A percentile compares a stretch with the other conserved stretches of the same genome.
phyloP scores from a whole-genome alignment of 2,888 invertebrate species.

The Pycnomerus fuliginosus region DNA sequence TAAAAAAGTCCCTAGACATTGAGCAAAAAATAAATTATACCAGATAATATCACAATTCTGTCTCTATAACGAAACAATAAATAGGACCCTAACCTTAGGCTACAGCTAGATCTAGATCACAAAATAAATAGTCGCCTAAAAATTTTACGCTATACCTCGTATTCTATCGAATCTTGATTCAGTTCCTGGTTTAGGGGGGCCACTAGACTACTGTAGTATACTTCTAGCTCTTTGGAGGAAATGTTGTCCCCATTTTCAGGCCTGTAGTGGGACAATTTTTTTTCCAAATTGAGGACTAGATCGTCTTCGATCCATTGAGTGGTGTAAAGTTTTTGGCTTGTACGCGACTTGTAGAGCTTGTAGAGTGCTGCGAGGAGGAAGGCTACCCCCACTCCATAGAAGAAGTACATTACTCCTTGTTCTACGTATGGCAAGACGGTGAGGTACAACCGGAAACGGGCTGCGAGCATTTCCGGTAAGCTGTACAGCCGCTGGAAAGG shows the following conservation, averaged over 20 bases:
- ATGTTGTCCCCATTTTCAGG: slow-evolving; percentile 38
- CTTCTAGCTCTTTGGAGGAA: slow-evolving; percentile 46
- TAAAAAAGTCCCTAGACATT: too few relatives aligned
- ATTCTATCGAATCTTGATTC: slow-evolving; percentile 11
- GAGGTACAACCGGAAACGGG: slow-evolving; percentile 71
- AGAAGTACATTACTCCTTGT: slow-evolving; percentile 57
- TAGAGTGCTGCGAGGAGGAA: slow-evolving; percentile 57
- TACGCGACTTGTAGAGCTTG: slow-evolving; percentile 36
- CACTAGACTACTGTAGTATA: slow-evolving; percentile 38
- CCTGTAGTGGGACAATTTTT: slow-evolving; percentile 42
- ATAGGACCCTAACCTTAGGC: slow-evolving; percentile 7
- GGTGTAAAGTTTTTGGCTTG: slow-evolving; percentile 21
- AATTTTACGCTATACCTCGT: slow-evolving; percentile 19
- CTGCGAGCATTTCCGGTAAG: slow-evolving; percentile 62
- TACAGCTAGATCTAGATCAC: slow-evolving; percentile 13
- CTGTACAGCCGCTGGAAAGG: slow-evolving; percentile 66
- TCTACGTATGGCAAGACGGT: slow-evolving; percentile 69
- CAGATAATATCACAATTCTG: slow-evolving; percentile 18
- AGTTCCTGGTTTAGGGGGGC: slow-evolving; percentile 33
- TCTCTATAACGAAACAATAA: slow-evolving; percentile 19
- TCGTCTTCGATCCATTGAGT: slow-evolving; percentile 45
- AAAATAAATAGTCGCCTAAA: slow-evolving; percentile 8
- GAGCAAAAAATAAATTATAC: too few relatives aligned
- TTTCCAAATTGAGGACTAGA: slow-evolving; percentile 37
- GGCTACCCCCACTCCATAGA: slow-evolving; percentile 55